phyloP scores from a whole-genome alignment of 2,113 vertebrate genomes.

The Corvus cornix region DNA sequence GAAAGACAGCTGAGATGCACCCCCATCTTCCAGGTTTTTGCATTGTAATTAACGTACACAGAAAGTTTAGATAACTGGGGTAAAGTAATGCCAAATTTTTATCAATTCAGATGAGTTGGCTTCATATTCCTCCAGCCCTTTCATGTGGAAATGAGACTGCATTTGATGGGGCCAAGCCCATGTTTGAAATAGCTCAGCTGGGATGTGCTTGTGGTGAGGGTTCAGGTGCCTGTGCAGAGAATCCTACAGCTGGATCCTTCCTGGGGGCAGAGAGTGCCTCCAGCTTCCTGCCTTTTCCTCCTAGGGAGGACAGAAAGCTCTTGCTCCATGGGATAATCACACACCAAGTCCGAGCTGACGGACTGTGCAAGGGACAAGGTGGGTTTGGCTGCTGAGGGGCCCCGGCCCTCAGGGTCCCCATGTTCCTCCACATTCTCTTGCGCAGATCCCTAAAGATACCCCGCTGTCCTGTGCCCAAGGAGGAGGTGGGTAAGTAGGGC shows the following conservation, averaged over 20 bases:
- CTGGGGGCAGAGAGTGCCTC: neutral
- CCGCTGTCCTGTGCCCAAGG: neutral
- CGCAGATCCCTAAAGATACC: neutral
- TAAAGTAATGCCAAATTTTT: conserved; percentile 39
- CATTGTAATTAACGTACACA: conserved; percentile 6
- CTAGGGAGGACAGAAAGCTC: neutral
- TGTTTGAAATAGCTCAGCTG: conserved; percentile 33
- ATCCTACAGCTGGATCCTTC: neutral
- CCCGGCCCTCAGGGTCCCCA: neutral
- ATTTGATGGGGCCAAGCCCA: conserved; percentile 41
- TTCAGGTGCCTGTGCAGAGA: neutral
- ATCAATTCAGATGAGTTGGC: conserved; percentile 43
- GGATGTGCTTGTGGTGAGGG: neutral
- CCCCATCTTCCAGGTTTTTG: neutral
- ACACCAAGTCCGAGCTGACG: neutral
- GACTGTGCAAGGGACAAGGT: neutral
- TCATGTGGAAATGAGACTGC: conserved; percentile 56
- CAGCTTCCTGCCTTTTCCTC: neutral
- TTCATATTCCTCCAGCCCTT: conserved; percentile 36
- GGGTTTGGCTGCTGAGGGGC: neutral
- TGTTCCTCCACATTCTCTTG: neutral
- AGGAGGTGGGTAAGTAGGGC: neutral
- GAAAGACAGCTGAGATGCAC: neutral
- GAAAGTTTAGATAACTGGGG: conserved; percentile 26
- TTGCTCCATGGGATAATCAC: neutral